Conservation (phyloP, 2,797 vertebrate genomes). For the Anomalospiza imberbis region DNA sequence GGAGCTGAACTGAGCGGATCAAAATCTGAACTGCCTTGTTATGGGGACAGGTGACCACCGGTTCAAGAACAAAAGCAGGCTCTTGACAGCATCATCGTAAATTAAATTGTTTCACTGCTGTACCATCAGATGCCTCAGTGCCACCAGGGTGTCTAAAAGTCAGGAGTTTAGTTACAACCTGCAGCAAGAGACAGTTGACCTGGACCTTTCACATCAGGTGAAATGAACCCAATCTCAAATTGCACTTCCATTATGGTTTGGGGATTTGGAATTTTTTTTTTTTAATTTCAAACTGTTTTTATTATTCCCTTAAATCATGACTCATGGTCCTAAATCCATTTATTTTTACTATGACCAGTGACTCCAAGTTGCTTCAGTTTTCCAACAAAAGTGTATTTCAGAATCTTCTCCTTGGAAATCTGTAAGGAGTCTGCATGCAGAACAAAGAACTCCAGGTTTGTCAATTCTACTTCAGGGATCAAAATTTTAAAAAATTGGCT, state of each 20-base stretch:
- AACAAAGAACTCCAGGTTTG: background rate
- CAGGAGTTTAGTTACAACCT: background rate
- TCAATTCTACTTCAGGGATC: background rate
- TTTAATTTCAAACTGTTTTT: background rate
- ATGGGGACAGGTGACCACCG: background rate
- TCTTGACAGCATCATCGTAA: background rate
- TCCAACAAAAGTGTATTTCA: background rate
- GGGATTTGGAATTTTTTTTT: background rate
- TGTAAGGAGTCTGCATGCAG: background rate
- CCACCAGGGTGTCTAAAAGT: background rate
- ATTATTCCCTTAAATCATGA: background rate
- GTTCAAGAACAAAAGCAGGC: background rate
- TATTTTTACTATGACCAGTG: background rate
- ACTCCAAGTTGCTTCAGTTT: background rate
- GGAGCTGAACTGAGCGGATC: background rate
- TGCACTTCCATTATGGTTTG: background rate
- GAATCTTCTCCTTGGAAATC: background rate
- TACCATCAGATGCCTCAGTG: background rate
- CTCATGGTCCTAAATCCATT: background rate
- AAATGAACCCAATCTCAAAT: background rate
- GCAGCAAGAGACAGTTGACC: background rate
- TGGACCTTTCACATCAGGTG: background rate
- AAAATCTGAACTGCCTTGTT: background rate
- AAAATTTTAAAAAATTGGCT: background rate
- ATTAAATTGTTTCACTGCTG: background rate